These are phyloP conservation scores for Magallana gigas DNA, from an alignment of 1,140 invertebrate species.

Conservation along the genomic window DNA sequence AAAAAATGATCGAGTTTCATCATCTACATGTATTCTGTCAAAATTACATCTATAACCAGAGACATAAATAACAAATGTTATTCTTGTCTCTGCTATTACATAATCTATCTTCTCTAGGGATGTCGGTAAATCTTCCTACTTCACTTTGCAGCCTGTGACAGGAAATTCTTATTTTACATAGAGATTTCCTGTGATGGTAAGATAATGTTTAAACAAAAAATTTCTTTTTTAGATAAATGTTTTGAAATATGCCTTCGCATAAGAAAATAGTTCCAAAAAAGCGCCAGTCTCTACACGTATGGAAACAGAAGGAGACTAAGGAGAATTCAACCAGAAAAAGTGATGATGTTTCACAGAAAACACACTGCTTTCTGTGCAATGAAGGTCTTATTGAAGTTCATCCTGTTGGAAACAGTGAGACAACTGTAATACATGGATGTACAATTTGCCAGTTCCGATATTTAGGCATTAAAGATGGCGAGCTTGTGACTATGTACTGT, in stretches of 20 bases:
- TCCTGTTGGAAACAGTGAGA: background rate
- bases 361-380: background rate
- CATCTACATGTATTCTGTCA: too few relatives aligned
- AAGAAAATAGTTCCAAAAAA: background rate
- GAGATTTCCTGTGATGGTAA: too few relatives aligned
- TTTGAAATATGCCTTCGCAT: background rate
- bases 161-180: too few relatives aligned
- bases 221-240: background rate
- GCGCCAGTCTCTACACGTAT: background rate
- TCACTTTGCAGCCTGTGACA: too few relatives aligned
- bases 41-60: too few relatives aligned
- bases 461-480: background rate
- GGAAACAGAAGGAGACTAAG: background rate
- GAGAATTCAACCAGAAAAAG: background rate
- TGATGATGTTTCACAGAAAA: background rate
- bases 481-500: background rate
- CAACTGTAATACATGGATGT: background rate
- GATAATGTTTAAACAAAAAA: background rate
- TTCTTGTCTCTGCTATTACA: too few relatives aligned
- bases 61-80: too few relatives aligned
- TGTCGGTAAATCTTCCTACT: too few relatives aligned
- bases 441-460: background rate
- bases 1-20: too few relatives aligned
- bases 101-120: too few relatives aligned
- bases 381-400: background rate